Conservation (phyloP, 2,113 vertebrate species). For the Albula glossodonta region DNA sequence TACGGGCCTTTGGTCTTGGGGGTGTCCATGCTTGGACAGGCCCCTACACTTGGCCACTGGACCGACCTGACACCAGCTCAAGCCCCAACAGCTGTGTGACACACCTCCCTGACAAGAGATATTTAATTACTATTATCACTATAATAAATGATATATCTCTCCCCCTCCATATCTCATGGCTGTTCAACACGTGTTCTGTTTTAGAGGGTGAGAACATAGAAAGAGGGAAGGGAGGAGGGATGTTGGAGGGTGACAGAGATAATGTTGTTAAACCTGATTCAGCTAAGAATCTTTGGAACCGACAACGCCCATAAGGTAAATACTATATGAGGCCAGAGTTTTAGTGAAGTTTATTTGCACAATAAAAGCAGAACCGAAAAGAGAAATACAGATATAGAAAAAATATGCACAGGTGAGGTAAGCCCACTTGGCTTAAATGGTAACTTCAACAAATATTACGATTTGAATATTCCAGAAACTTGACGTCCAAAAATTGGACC, state of each 20-base stretch:
- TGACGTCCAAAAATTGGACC: no score
- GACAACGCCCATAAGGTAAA: constrained; percentile 46
- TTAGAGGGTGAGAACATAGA: neutral
- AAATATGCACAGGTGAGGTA: no score
- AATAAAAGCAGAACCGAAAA: no score
- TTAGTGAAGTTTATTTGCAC: no score
- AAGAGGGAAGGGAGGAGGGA: neutral
- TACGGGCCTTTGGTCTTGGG: neutral
- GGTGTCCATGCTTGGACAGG: neutral
- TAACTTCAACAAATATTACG: no score
- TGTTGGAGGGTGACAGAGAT: neutral
- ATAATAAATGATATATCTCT: no score
- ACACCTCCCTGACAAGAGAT: constrained; percentile 5
- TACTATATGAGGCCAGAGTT: neutral
- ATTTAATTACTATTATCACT: neutral
- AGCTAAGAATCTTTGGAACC: constrained; percentile 31
- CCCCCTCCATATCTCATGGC: neutral
- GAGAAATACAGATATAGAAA: no score
- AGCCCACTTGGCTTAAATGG: no score
- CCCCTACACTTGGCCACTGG: neutral
- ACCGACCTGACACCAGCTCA: neutral
- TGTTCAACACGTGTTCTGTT: neutral
- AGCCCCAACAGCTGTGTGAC: neutral
- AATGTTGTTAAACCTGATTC: constrained; percentile 56
- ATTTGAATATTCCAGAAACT: no score